A percentile compares a stretch with the other conserved stretches of the same genome.
These are phyloP conservation scores for Molossus alvarezi DNA, from an alignment of 2,797 vertebrate genomes.

Conservation along the genomic window DNA sequence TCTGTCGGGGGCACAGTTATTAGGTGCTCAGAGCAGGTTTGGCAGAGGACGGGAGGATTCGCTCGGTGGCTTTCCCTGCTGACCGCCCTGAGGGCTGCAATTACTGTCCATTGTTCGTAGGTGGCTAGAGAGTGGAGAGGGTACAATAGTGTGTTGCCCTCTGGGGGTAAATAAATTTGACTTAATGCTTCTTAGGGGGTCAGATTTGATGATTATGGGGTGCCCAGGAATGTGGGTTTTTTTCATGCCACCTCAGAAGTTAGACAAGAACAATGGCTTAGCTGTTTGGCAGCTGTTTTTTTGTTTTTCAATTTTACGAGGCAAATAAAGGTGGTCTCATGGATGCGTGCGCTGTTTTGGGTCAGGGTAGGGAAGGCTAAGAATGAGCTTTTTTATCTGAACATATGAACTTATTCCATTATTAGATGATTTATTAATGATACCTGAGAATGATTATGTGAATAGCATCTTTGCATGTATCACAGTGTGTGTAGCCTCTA, in stretches of 20 bases:
- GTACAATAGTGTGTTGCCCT: slow-evolving; percentile 88
- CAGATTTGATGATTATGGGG: slow-evolving; percentile 91
- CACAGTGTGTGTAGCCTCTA: slow-evolving; percentile 68
- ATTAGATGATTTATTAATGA: neutral
- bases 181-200: slow-evolving; percentile 93
- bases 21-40: slow-evolving; percentile 90
- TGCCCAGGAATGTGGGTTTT: slow-evolving; percentile 92
- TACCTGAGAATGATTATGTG: slow-evolving; percentile 75
- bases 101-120: slow-evolving; percentile 97
- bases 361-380: neutral
- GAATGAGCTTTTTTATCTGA: neutral
- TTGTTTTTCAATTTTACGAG: neutral
- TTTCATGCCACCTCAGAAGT: slow-evolving; percentile 92
- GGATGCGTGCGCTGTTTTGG: neutral
- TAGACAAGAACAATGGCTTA: slow-evolving; percentile 91
- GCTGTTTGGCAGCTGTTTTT: slow-evolving; percentile 81
- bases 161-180: slow-evolving; percentile 94
- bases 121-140: slow-evolving; percentile 88
- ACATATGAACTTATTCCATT: neutral
- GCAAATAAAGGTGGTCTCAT: slow-evolving; percentile 75
- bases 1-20: slow-evolving; percentile 85
- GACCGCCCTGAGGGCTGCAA: slow-evolving; percentile 94
- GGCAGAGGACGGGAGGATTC: slow-evolving; percentile 94
- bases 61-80: slow-evolving; percentile 94
- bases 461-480: slow-evolving; percentile 63